Conservation (phyloP, 92 coral and sea anemone genomes). For the Porites cylindrica region DNA sequence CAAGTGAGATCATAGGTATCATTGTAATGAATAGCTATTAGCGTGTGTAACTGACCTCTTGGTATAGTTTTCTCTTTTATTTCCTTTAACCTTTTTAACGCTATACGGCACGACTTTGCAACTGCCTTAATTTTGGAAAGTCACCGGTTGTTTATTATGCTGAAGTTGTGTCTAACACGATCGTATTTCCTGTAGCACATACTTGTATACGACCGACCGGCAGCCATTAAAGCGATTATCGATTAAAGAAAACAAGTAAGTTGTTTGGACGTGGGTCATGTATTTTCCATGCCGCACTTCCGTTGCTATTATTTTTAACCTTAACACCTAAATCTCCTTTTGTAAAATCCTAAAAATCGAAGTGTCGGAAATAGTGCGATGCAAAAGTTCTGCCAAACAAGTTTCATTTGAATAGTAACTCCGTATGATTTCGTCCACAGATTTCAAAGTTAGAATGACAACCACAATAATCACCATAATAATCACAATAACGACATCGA, state of each 20-base stretch:
- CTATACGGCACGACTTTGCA: no score
- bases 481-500: no score
- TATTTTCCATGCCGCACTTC: slow-evolving; percentile 6
- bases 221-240: slow-evolving; percentile 12
- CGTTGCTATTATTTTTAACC: slow-evolving; percentile 17
- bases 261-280: slow-evolving; percentile 15
- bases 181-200: background rate
- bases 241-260: background rate
- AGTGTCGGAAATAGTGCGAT: no score
- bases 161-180: background rate
- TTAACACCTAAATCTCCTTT: background rate
- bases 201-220: background rate
- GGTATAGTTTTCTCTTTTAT: background rate
- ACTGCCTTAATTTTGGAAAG: background rate
- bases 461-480: no score
- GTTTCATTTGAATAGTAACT: no score
- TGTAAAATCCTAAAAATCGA: no score
- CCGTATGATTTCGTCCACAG: no score
- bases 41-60: background rate
- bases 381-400: no score
- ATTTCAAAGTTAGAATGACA: no score
- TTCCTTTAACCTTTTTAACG: no score
- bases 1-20: background rate
- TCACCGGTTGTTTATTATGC: background rate
- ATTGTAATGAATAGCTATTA: background rate